Evolutionary conservation across 2,888 invertebrate species (phyloP), one percentile per base, ranked within the genome.

Genomic region (Antheraea yamamai): DNA sequence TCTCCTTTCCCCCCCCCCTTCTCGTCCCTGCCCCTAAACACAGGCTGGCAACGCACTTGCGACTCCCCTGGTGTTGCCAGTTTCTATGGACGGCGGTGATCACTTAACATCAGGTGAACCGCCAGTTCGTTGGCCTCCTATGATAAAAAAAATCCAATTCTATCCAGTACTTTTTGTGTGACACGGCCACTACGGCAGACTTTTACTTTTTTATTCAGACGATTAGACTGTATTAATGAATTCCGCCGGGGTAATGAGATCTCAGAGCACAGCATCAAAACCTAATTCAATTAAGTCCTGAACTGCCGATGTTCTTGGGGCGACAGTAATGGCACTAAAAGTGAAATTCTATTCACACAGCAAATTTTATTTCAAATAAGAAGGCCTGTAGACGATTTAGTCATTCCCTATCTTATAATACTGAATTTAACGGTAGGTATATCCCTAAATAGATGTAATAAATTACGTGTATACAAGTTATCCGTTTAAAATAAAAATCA

Each of bases 211-310:
- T 30, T 30, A 30, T 30, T 30, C 30, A 30, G 30, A 30, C 30
- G 3, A 66, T 26, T 66, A 16, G 26, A 72, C 72, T 61, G 61
- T 55, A 35, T 1, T 75, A 72, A 75, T 75, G 72, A 75, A 75
- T 61, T 61, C 74, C 74, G 47, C 71, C 35, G 26, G 75, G 76
- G 77, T 80, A 79, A 81, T 77, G 77, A 81, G 77, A 77, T 80
- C 75, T 71, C 61, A n/a, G 51, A 58, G 73, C 55, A 74, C 73
- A 61, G 23, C 71, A 35, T 76, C 70, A 35, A 30, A 70, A 55
- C 72, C 61, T 75, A 75, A 72, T 71, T 71, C 61, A 72, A 72
- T 75, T 72, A 75, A 51, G 72, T 61, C 16, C 47, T 7, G 61
- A 75, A 72, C 72, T 61, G 47, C 7, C 47, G 35, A 74, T 58